These are phyloP conservation scores for Autographa pulchrina DNA, from an alignment of 2,888 invertebrate genomes.

Conservation along the genomic window DNA sequence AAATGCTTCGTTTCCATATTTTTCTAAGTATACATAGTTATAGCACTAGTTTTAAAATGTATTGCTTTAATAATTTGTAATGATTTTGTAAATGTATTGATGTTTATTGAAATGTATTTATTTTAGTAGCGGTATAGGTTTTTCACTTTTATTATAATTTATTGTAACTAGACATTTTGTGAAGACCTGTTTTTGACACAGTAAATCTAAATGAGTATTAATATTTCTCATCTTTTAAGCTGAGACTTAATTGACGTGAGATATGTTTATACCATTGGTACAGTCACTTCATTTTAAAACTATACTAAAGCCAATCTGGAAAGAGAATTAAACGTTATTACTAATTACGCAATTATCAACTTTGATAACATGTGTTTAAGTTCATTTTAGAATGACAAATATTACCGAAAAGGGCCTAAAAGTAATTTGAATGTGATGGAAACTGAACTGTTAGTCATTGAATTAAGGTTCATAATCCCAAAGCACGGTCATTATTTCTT, in stretches of 20 bases:
- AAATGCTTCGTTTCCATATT: slow-evolving; percentile 23
- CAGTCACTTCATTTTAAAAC: neutral
- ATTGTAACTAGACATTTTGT: slow-evolving; percentile 33
- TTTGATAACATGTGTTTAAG: too few species aligned
- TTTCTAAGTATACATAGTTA: slow-evolving; percentile 32
- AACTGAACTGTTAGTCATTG: too few species aligned
- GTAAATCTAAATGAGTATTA: slow-evolving; percentile 2
- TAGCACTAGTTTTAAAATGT: slow-evolving; percentile 42
- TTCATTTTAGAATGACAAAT: too few species aligned
- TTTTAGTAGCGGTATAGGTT: slow-evolving; percentile 28
- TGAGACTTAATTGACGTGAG: slow-evolving; percentile 40
- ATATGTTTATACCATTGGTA: slow-evolving; percentile 17
- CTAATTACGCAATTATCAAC: too few species aligned
- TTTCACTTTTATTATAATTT: slow-evolving; percentile 35
- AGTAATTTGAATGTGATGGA: too few species aligned
- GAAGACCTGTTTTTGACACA: slow-evolving; percentile 6
- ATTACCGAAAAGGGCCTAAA: too few species aligned
- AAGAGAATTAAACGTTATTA: too few species aligned
- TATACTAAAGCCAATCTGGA: too few species aligned
- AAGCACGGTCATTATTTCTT: too few species aligned
- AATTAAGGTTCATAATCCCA: too few species aligned
- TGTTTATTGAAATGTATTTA: slow-evolving; percentile 41
- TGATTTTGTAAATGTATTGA: slow-evolving; percentile 46
- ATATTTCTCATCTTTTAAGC: slow-evolving; percentile 38
- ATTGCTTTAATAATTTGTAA: slow-evolving; percentile 50